Percentiles rank a stretch among this genome's conserved stretches.
Evolutionary conservation across 2,113 vertebrate genomes (phyloP).

Genomic region (Pteruthius melanotis): DNA sequence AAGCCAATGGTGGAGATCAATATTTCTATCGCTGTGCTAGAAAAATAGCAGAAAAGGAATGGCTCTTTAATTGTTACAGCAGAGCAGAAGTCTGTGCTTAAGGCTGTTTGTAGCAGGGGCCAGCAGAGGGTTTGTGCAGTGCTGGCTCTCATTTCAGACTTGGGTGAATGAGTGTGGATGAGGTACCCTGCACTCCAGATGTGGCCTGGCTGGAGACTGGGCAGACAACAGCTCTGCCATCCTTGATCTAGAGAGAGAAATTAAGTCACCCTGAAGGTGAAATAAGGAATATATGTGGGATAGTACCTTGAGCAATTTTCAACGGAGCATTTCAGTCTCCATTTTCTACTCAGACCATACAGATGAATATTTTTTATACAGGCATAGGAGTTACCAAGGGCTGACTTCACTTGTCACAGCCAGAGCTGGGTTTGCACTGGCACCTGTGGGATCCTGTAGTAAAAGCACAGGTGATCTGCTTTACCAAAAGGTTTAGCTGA

Average conservation of each 20-base stretch:
- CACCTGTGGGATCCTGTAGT: background rate
- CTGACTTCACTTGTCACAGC: background rate
- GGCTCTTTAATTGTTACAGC: background rate
- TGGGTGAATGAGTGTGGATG: background rate
- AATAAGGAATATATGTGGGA: background rate
- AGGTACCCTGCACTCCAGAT: background rate
- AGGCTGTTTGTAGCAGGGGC: background rate
- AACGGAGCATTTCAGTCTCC: background rate
- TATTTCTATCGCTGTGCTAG: background rate
- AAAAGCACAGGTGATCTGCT: background rate
- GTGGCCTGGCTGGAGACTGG: background rate
- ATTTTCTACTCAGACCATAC: background rate
- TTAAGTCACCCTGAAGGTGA: background rate
- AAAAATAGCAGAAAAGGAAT: background rate
- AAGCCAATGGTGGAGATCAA: background rate
- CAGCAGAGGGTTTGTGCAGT: background rate
- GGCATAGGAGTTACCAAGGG: background rate
- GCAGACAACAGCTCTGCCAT: background rate
- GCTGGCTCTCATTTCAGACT: background rate
- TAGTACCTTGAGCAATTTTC: background rate
- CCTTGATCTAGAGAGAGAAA: background rate
- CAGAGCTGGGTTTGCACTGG: background rate
- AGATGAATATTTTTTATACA: background rate
- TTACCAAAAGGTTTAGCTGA: background rate
- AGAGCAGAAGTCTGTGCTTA: background rate